These are phyloP conservation scores for Caiman crocodilus DNA, from an alignment of 2,797 vertebrate genomes.

Conservation along the genomic window DNA sequence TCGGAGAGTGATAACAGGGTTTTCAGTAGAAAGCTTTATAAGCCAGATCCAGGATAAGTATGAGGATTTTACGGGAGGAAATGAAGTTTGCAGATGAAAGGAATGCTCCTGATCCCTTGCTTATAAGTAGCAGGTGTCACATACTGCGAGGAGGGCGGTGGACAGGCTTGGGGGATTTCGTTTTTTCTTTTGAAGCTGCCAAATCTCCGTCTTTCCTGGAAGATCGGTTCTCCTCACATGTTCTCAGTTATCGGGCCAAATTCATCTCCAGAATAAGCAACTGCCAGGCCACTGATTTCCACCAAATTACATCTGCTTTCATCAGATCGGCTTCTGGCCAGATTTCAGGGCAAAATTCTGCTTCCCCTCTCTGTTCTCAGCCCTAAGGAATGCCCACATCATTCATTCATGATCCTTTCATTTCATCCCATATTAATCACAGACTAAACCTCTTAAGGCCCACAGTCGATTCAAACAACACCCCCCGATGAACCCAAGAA, in stretches of 20 bases:
- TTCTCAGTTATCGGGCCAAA: not conserved
- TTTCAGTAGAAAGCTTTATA: not conserved
- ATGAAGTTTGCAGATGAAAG: constrained; percentile 61
- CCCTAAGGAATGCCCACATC: not conserved
- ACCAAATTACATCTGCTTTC: not conserved
- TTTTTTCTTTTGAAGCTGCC: constrained; percentile 34
- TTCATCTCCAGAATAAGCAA: not conserved
- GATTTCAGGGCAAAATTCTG: not conserved
- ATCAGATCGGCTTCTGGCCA: not conserved
- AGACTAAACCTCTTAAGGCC: not conserved
- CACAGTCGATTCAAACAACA: not conserved
- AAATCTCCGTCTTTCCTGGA: constrained; percentile 31
- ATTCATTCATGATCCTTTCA: constrained; percentile 24
- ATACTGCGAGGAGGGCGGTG: not conserved
- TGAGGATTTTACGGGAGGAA: constrained; percentile 47
- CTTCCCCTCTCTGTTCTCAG: not conserved
- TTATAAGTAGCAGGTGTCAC: constrained; percentile 36
- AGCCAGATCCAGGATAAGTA: not conserved
- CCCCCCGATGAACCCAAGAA: not conserved
- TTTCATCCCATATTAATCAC: not conserved
- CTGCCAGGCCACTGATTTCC: not conserved
- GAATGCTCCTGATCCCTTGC: constrained; percentile 21
- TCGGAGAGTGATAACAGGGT: accelerated
- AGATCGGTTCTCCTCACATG: not conserved
- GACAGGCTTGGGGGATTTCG: not conserved